These are phyloP conservation scores for Ditylenchus dipsaci DNA, from an alignment of 1,140 invertebrate species.

Conservation along the genomic window DNA sequence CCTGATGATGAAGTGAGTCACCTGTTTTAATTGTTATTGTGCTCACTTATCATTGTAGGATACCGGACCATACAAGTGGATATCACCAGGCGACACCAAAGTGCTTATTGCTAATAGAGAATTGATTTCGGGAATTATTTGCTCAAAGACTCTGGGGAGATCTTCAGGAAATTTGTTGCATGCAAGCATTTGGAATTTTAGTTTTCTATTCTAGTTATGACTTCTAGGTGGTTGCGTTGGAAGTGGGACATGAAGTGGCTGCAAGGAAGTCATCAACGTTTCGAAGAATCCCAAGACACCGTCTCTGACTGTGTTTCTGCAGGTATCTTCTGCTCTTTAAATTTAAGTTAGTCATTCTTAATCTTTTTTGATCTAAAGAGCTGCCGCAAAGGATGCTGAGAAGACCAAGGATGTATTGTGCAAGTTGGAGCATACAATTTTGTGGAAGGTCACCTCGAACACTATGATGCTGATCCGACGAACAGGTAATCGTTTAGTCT, in stretches of 20 bases:
- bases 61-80: conserved; percentile 96
- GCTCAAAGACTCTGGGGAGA: conserved; percentile 94
- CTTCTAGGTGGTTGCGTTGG: no score
- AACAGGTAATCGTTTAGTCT: conserved; percentile 67
- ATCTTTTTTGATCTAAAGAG: conserved; percentile 14
- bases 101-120: conserved; percentile 95
- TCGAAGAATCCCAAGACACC: conserved; percentile 98
- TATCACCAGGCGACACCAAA: conserved; percentile 97
- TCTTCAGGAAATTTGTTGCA: conserved; percentile 92
- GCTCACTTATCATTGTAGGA: conserved; percentile 62
- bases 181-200: conserved; percentile 71
- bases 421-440: conserved; percentile 90
- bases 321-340: conserved; percentile 46
- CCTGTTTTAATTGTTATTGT: no score
- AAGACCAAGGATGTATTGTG: conserved; percentile 98
- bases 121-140: conserved; percentile 83
- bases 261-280: conserved; percentile 99
- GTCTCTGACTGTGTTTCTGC: conserved; percentile 93
- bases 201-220: no score
- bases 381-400: conserved; percentile 74
- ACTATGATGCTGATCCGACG: conserved; percentile 99
- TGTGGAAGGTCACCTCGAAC: conserved; percentile 91
- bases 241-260: conserved; percentile 69
- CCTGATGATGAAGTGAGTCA: conserved; percentile 79
- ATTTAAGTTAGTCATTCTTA: no score